Evolutionary conservation across 2,888 invertebrate genomes (phyloP).

Genomic region (Drosophila nr. medialis): DNA sequence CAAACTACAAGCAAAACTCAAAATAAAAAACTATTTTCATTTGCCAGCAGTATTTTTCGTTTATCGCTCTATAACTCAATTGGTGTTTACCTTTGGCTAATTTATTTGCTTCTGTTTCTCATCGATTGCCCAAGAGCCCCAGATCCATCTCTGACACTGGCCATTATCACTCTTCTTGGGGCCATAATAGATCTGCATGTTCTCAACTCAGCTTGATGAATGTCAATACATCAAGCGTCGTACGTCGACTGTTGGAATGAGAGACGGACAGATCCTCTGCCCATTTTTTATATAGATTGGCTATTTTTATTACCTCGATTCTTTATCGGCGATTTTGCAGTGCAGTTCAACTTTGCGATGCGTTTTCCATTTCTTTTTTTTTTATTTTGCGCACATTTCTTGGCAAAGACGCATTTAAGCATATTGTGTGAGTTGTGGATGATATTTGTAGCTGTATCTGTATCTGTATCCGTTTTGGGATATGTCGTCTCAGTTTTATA

Average conservation of each 20-base stretch:
- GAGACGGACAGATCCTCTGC: constrained; percentile 34
- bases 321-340: constrained; percentile 72
- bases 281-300: constrained; percentile 48
- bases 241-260: constrained; percentile 24
- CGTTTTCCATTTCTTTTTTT: neutral
- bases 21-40: neutral
- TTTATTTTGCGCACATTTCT: constrained; percentile 61
- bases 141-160: constrained; percentile 1
- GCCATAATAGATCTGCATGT: constrained; percentile 24
- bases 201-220: constrained; percentile 51
- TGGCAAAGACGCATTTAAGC: constrained; percentile 63
- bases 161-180: constrained; percentile 14
- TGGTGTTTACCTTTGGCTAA: neutral
- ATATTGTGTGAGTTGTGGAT: constrained; percentile 36
- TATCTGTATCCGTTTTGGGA: constrained; percentile 34
- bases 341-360: constrained; percentile 60
- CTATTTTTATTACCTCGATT: constrained; percentile 72
- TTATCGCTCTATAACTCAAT: neutral
- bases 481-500: constrained; percentile 49
- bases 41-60: neutral
- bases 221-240: constrained; percentile 47
- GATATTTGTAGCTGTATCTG: constrained; percentile 55
- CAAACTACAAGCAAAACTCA: neutral
- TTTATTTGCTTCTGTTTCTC: constrained; percentile 10
- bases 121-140: constrained; percentile 2